Evolutionary conservation across 2,797 vertebrate genomes (phyloP), one percentile per base, ranked within the genome.

Genomic region (Australoheros facetus): DNA sequence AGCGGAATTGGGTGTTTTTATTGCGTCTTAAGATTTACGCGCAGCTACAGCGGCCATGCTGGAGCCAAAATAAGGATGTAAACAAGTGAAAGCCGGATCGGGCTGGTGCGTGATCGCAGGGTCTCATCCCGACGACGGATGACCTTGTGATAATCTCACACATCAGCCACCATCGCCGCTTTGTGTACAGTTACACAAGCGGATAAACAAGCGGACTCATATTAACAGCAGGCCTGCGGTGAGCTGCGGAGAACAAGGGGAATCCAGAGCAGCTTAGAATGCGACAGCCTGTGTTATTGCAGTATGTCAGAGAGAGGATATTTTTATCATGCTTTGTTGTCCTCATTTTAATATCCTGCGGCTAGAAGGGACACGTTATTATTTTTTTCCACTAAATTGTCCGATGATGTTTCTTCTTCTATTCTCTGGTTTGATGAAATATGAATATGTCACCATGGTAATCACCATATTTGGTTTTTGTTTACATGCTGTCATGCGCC

Each of bases 401-500:
- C 76, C 71, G 78, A 80, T 87, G 83, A 78, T 87, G 81, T 81
- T 83, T 82, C 70, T 85, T 78, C 87, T 87, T 85, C 8, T 86
- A 86, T 85, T 85, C 71, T 88, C 83, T 82, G 88, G 77, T 77
- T 86, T 85, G 90, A 90, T 89, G 88, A 84, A 90, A 87, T 89
- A 87, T 91, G 84, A 70, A 86, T 78, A 84, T 90, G 89, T 94
- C 73, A 89, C 89, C 92, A 93, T 94, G 91, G 91, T 81, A 79
- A 92, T 94, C 93, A 94, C 91, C 91, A 91, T 91, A 91, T 94
- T 94, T 94, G 91, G 86, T 93, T 94, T 94, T 93, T 94, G 93
- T 94, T 95, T 93, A 94, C 94, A 94, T 95, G 92, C 93, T 94
- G 90, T 95, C 93, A 94, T 93, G 93, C 91, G 76, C 94, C 93